Base-by-base conservation (phyloP, 2,113 vertebrate species). In the Oncorhynchus masou region DNA sequence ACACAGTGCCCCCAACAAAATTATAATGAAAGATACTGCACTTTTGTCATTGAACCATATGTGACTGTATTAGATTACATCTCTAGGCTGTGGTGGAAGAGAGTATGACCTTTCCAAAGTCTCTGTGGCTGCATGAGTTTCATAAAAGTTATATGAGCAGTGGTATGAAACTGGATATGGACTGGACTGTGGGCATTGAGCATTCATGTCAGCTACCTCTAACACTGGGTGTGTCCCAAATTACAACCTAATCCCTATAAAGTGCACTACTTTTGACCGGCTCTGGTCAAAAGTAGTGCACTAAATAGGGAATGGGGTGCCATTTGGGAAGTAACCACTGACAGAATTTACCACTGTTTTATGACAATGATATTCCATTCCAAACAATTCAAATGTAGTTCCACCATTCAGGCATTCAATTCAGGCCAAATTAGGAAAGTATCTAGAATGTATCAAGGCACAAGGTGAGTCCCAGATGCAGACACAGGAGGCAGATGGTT, bases 101-200 rank as follows among this genome's bases (percentile, higher is more conserved):
- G 45, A 24, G 68, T 20, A n/a, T 75, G 74, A 82, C 69, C 74
- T 78, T 78, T 75, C 49, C 11, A 39, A 31, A 74, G 77, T 71
- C 57, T 73, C 27, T 29, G 31, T 57, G 27, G 54, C 20, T 65
- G 45, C 59, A 27, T 57, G 73, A 51, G 64, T 80, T 82, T 74
- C 72, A 81, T 77, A 69, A 80, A 74, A 80, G 62, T 76, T 71
- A 83, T 73, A 39, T 74, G 77, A 79, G 74, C 49, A 13, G 9
- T 65, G 64, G 11, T 70, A 79, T 72, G 79, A 79, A 79, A 84
- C 57, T 27, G 69, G 77, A 84, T 77, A 68, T 22, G n/a, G 5
- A 27, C 19, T 79, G 70, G 69, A 84, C 75, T 81, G 67, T 85
- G 73, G 73, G 75, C 45, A 71, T 49, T 78, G 68, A 78, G 78